These are phyloP conservation scores for Leuciscus idus DNA, from an alignment of 2,113 vertebrate species.

Conservation along the genomic window DNA sequence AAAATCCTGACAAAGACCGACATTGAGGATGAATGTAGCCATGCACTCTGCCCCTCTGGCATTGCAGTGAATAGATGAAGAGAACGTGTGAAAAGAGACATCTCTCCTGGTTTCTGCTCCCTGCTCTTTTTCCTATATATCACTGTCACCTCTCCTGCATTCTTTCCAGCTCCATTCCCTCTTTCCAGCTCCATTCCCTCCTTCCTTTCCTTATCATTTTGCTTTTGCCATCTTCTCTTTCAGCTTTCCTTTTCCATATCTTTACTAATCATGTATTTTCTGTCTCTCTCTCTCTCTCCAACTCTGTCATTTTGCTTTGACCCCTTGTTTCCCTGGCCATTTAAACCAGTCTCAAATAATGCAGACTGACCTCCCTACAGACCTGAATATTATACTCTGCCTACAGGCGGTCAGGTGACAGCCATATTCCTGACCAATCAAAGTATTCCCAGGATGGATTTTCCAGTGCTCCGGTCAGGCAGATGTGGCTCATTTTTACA, in stretches of 20 bases:
- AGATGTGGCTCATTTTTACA: constrained; percentile 17
- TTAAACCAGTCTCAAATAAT: background rate
- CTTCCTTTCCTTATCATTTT: background rate
- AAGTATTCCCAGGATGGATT: constrained; percentile 3
- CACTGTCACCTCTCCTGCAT: constrained; percentile 18
- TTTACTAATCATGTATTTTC: background rate
- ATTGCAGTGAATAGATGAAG: constrained; percentile 53
- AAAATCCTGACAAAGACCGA: constrained; percentile 64
- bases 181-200: constrained; percentile 5
- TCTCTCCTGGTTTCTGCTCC: constrained; percentile 44
- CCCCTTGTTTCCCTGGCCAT: background rate
- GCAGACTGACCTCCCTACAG: constrained; percentile 11
- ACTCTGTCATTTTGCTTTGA: background rate
- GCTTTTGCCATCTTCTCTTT: constrained; percentile 10
- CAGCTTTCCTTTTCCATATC: constrained; percentile 4
- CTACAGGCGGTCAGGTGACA: constrained; percentile 29
- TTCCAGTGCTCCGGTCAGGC: background rate
- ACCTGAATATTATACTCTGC: constrained; percentile 25
- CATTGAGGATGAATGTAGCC: constrained; percentile 67
- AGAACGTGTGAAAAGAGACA: constrained; percentile 57
- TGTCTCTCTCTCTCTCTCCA: background rate
- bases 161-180: background rate
- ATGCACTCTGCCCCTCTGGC: constrained; percentile 60
- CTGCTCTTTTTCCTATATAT: constrained; percentile 18
- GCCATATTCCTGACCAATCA: constrained; percentile 40